Evolutionary conservation across 2,888 invertebrate species (phyloP), one percentile per base, ranked within the genome.

Genomic region (Meta bourneti): DNA sequence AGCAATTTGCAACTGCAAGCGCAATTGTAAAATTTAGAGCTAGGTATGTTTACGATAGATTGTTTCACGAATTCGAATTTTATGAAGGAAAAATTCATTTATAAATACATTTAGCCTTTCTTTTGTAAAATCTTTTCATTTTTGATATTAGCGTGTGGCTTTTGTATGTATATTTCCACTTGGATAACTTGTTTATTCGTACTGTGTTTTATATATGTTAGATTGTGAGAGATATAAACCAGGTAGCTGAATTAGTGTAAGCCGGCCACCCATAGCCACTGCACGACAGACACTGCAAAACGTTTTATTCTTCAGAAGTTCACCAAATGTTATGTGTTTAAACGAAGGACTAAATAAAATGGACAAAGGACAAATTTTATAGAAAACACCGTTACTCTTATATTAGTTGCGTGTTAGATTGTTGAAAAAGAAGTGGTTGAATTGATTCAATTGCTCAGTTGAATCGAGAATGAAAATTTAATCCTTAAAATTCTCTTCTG

Each of bases 181-280:
- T 83, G 52, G 72, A 49, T 52, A 52, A 83, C 51, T 48, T 52
- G 83, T 51, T 72, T 83, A 71, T 83, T 83, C 72, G 34, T 52
- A 71, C 71, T 83, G 71, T 52, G 71, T 83, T 83, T 83, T 72
- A 83, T 83, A 81, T 70, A 20, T 83, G 83, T 83, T 83, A 83
- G 83, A 71, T 83, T 83, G 34, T 19, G 20, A 83, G 52, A 72
- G 52, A 48, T 9, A 52, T 34, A 79, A 77, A 77, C 11, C 48
- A 61, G 61, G 61, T 61, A 79, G 79, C 54, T 61, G 54, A 79
- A 11, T 79, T 79, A 79, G 79, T n/a, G 34, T 79, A 61, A 49
- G 79, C 54, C 54, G 79, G 79, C 7, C 79, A 61, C 77, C 51
- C 34, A 20, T 61, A 79, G 79, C 16, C 54, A 11, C 5, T 79